phyloP scores from a whole-genome alignment of 2,797 vertebrate species.

The Bovichtus variegatus region DNA sequence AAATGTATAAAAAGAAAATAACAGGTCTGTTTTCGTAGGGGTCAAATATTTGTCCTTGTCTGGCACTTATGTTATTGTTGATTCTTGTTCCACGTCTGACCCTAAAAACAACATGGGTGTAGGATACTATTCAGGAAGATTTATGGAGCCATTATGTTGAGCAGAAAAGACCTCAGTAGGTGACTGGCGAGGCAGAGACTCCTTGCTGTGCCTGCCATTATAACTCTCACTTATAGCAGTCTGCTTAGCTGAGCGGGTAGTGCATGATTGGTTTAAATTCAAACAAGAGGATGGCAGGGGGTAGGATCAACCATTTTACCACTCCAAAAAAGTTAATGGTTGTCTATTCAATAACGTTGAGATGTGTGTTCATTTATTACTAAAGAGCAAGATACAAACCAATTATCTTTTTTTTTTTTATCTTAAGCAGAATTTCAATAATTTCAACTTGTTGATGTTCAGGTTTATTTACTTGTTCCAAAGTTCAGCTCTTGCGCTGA shows the following conservation, averaged over 20 bases:
- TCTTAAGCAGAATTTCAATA: not conserved
- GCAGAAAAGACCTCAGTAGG: slow-evolving; percentile 58
- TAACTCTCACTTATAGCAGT: slow-evolving; percentile 59
- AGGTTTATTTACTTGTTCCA: not conserved
- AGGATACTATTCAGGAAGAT: slow-evolving; percentile 55
- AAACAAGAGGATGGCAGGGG: not conserved
- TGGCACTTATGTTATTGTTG: slow-evolving; percentile 3
- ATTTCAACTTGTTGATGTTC: not conserved
- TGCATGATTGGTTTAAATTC: slow-evolving; percentile 31
- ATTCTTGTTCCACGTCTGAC: not conserved
- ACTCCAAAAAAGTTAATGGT: not conserved
- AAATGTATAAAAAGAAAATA: not conserved
- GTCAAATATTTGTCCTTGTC: slow-evolving; percentile 6
- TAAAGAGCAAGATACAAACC: not conserved
- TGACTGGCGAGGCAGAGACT: slow-evolving; percentile 59
- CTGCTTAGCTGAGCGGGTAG: slow-evolving; percentile 34
- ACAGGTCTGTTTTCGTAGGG: slow-evolving; percentile 8
- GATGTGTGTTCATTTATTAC: not conserved
- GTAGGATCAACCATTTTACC: not conserved
- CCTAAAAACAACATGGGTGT: slow-evolving; percentile 50
- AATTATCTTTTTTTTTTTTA: not conserved
- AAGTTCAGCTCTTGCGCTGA: not conserved
- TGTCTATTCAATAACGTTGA: not conserved
- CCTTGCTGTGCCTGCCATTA: slow-evolving; percentile 61
- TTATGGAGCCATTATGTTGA: slow-evolving; percentile 60